A percentile compares a stretch with the other conserved stretches of the same genome.
Evolutionary conservation across 2,113 vertebrate species (phyloP).

Genomic region (Bostrychus sinensis): DNA sequence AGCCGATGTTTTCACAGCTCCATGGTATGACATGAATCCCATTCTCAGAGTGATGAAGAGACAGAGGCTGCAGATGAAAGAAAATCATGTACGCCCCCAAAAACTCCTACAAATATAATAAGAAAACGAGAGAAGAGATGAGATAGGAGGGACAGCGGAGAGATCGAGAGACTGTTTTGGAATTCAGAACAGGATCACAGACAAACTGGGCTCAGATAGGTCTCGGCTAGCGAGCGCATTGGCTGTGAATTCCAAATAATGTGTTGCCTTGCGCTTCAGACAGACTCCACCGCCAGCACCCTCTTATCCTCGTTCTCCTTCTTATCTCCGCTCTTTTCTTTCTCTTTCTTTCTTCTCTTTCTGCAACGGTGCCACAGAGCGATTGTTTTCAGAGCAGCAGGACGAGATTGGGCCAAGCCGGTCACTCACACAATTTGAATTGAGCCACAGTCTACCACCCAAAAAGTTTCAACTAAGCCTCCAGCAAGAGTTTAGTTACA

Average conservation of each 20-base stretch:
- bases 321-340: constrained; percentile 39
- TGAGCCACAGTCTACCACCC: constrained; percentile 20
- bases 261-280: constrained; percentile 49
- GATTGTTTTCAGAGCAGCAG: constrained; percentile 49
- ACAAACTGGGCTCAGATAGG: constrained; percentile 64
- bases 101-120: constrained; percentile 58
- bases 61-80: constrained; percentile 56
- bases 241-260: constrained; percentile 67
- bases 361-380: constrained; percentile 30
- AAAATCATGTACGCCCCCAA: constrained; percentile 19
- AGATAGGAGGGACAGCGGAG: constrained; percentile 16
- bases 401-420: constrained; percentile 21
- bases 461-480: neutral
- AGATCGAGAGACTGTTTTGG: constrained; percentile 44
- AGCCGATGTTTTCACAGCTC: constrained; percentile 59
- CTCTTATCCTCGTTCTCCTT: constrained; percentile 22
- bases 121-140: constrained; percentile 8
- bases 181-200: constrained; percentile 70
- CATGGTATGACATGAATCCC: constrained; percentile 62
- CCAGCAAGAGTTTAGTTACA: neutral
- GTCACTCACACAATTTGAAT: constrained; percentile 18
- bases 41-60: constrained; percentile 61
- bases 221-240: constrained; percentile 52
- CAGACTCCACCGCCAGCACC: constrained; percentile 11
- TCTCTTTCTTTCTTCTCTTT: constrained; percentile 28